A percentile compares a stretch with the other conserved stretches of the same genome.
These are phyloP conservation scores for Bathynomus jamesi DNA, from an alignment of 1,140 invertebrate genomes.

Conservation along the genomic window DNA sequence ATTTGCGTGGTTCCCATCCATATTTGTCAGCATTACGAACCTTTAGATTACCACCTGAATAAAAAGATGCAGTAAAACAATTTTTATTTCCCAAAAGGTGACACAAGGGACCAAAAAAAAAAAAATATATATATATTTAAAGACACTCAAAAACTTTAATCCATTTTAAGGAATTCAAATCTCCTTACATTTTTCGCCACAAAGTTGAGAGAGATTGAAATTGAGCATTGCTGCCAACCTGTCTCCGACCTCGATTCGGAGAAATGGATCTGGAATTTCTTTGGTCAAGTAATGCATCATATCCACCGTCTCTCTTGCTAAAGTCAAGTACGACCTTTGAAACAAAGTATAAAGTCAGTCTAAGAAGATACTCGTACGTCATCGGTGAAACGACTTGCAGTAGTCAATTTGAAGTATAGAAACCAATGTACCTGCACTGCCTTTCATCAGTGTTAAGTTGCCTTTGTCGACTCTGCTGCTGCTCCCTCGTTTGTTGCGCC, in stretches of 20 bases:
- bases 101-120: too few relatives aligned
- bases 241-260: slow-evolving; percentile 82
- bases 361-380: not conserved
- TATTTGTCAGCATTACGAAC: slow-evolving; percentile 92
- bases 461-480: slow-evolving; percentile 64
- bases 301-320: slow-evolving; percentile 92
- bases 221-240: slow-evolving; percentile 95
- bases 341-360: slow-evolving; percentile 23
- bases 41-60: slow-evolving; percentile 72
- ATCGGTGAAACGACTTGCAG: not conserved
- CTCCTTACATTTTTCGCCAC: slow-evolving; percentile 77
- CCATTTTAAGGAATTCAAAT: too few relatives aligned
- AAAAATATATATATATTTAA: too few relatives aligned
- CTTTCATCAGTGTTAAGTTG: slow-evolving; percentile 83
- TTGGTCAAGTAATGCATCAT: slow-evolving; percentile 96
- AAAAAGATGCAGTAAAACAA: too few relatives aligned
- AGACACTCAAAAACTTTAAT: too few relatives aligned
- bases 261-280: slow-evolving; percentile 88
- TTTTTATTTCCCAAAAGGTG: too few relatives aligned
- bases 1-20: slow-evolving; percentile 86
- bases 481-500: slow-evolving; percentile 57
- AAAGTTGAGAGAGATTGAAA: slow-evolving; percentile 93
- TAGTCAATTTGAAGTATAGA: not conserved
- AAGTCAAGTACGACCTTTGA: slow-evolving; percentile 77
- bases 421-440: slow-evolving; percentile 62